Evolutionary conservation across 2,113 vertebrate genomes (phyloP).

Genomic region (Copsychus sechellarum): DNA sequence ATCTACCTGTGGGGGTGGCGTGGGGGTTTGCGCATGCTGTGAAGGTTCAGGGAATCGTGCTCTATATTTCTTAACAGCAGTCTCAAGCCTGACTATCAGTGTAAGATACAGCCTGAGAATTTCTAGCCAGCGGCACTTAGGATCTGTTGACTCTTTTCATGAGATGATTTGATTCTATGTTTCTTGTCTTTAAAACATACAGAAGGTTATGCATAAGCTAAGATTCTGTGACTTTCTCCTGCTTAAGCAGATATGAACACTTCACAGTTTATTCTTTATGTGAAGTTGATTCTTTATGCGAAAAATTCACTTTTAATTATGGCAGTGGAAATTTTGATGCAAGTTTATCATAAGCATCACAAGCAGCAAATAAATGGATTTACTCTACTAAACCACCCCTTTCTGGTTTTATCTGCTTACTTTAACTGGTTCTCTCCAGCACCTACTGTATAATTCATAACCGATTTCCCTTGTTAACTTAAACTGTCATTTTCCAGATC

Average conservation of each 20-base stretch:
- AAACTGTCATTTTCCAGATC: neutral
- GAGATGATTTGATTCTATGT: neutral
- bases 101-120: neutral
- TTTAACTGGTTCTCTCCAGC: neutral
- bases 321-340: neutral
- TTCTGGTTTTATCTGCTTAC: neutral
- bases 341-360: neutral
- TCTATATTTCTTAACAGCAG: neutral
- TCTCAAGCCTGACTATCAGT: neutral
- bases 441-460: neutral
- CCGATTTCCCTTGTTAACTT: neutral
- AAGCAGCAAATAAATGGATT: neutral
- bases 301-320: neutral
- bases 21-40: neutral
- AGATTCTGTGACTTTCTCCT: neutral
- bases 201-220: neutral
- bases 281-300: neutral
- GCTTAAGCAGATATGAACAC: neutral
- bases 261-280: neutral
- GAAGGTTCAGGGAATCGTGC: neutral
- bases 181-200: neutral
- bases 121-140: neutral
- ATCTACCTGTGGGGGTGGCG: rapidly evolving
- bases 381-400: neutral
- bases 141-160: neutral